Evolutionary conservation across 2,797 vertebrate species (phyloP).

Genomic region (Decapterus maruadsi): DNA sequence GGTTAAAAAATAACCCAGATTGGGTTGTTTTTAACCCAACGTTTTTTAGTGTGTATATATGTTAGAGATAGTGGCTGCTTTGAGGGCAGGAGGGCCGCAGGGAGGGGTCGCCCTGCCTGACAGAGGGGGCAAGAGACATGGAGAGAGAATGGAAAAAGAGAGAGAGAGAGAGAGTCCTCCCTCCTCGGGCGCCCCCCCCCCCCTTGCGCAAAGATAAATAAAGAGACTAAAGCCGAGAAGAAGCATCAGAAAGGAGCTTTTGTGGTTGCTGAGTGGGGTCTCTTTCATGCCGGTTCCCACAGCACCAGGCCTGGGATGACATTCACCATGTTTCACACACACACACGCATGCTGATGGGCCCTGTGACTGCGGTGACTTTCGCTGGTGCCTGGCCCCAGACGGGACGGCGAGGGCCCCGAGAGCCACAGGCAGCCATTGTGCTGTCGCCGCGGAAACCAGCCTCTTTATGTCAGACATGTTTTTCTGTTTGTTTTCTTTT

Average conservation of each 20-base stretch:
- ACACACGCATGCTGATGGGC: slow-evolving; percentile 68
- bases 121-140: slow-evolving; percentile 48
- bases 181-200: slow-evolving; percentile 81
- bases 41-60: too few species aligned
- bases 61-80: slow-evolving; percentile 43
- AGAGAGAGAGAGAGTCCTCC: slow-evolving; percentile 58
- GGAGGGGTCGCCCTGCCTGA: slow-evolving; percentile 49
- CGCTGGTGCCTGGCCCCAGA: slow-evolving; percentile 89
- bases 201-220: slow-evolving; percentile 84
- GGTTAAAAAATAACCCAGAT: too few species aligned
- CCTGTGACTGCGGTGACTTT: slow-evolving; percentile 89
- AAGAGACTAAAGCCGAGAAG: slow-evolving; percentile 84
- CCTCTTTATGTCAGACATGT: slow-evolving; percentile 92
- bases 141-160: slow-evolving; percentile 31
- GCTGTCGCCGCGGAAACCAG: slow-evolving; percentile 91
- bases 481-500: slow-evolving; percentile 93
- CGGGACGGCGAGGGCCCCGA: slow-evolving; percentile 85
- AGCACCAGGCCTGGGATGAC: slow-evolving; percentile 80
- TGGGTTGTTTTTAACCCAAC: too few species aligned
- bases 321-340: slow-evolving; percentile 79
- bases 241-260: slow-evolving; percentile 86
- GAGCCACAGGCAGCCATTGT: slow-evolving; percentile 90
- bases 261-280: slow-evolving; percentile 86
- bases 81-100: slow-evolving; percentile 54
- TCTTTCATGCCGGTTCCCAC: slow-evolving; percentile 89